Evolutionary conservation across 2,113 vertebrate species (phyloP), one percentile per base, ranked within the genome.

Genomic region (Lethenteron camtschaticum): DNA sequence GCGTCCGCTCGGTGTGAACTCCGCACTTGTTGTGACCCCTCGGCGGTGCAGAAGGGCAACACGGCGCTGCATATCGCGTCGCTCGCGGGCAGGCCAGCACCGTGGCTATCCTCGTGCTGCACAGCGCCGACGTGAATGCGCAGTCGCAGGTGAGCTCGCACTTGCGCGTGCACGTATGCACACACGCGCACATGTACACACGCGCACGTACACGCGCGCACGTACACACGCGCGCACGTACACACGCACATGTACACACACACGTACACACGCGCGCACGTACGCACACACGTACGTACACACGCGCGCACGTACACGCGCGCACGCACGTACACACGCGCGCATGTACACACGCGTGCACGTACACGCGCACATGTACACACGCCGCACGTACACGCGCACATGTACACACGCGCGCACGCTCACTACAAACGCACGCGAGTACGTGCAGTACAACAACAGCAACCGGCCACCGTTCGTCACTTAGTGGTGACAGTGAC

Each of bases 61-160:
- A 94, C 90, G 9, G 90, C 90, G n/a, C 85, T 99, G 56, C 94
- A 99, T 77, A 96, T 99, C 12, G 82, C 94, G 11, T 96, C 92
- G 14, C 77, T 99, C 74, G 94, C 94, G 5, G 94, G 73, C 92
- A 99, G 78, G 81, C 75, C 3, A 89, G 95, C 57, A 90, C 95
- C 1, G 89, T 96, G 73, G 95, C 90, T 74, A 82, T 86, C 70
- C 84, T 99, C 58, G 82, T 90, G 71, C 94, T 94, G 75, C 84
- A 86, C 72, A 89, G 89, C 73, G 91, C 92, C 24, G 88, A 94
- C 72, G 94, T 99, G 71, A 96, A 99, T 57, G 76, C 89, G 3
- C 94, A 99, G 16, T 99, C 94, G 70, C 94, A 95, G 86, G 94
- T 91, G 82, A 11, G 73, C 55, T 8, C 70, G 4, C 16, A 63